A percentile compares a stretch with the other conserved stretches of the same genome.
phyloP scores from a whole-genome alignment of 1,140 invertebrate genomes.

The Galendromus occidentalis region DNA sequence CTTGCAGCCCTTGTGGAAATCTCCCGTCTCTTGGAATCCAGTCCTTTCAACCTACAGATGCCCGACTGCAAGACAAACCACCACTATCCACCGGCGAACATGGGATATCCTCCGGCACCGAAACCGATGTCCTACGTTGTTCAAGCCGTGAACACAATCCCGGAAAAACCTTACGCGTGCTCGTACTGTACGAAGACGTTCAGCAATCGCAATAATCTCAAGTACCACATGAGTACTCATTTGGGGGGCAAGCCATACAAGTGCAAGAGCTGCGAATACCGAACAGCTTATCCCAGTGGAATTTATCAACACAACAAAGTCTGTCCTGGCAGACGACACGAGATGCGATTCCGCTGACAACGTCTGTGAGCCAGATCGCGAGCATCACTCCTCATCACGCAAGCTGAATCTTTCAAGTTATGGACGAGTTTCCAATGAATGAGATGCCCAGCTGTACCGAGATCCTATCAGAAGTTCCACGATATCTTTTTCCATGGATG shows the following conservation, averaged over 20 bases:
- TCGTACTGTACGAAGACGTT: neutral
- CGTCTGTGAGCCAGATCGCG: too few species aligned
- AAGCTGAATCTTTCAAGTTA: too few species aligned
- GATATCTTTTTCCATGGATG: too few species aligned
- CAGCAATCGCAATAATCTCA: slow-evolving; percentile 7
- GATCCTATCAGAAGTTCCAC: too few species aligned
- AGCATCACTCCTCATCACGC: too few species aligned
- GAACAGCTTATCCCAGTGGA: slow-evolving; percentile 1
- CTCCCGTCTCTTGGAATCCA: neutral
- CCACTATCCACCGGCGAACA: too few species aligned
- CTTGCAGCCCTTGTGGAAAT: slow-evolving; percentile 1
- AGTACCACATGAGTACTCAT: slow-evolving; percentile 6
- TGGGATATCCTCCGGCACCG: too few species aligned
- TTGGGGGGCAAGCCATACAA: neutral
- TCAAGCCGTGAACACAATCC: neutral
- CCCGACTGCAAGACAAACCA: too few species aligned
- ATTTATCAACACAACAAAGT: slow-evolving; percentile 7
- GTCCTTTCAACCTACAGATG: neutral
- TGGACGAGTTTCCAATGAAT: too few species aligned
- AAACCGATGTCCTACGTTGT: too few species aligned
- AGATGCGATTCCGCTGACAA: neutral
- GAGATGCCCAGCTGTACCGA: too few species aligned
- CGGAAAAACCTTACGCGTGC: neutral
- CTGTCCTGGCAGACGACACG: neutral
- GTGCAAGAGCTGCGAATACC: slow-evolving; percentile 4